Evolutionary conservation across 2,797 vertebrate species (phyloP).

Genomic region (Characodon lateralis): DNA sequence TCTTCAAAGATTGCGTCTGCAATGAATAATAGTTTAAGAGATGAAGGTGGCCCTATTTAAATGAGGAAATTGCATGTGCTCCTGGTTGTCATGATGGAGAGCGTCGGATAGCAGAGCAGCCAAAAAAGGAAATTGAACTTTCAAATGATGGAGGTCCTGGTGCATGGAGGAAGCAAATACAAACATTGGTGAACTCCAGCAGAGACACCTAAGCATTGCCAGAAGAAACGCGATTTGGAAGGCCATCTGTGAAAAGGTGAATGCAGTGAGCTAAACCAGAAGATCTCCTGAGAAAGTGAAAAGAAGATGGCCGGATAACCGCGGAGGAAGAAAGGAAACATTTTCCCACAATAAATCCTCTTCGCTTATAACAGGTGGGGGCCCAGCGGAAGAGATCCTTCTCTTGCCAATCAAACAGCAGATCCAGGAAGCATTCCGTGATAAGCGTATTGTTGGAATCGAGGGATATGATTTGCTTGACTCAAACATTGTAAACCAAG

Average conservation of each 20-base stretch:
- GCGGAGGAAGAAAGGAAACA: background rate
- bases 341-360: background rate
- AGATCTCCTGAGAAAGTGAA: background rate
- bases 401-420: background rate
- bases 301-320: background rate
- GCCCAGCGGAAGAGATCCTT: background rate
- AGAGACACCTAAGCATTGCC: background rate
- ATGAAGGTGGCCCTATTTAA: background rate
- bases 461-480: background rate
- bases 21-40: background rate
- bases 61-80: background rate
- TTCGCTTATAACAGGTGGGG: background rate
- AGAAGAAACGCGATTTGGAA: background rate
- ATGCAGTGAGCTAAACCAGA: background rate
- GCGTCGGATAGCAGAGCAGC: background rate
- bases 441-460: background rate
- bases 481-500: background rate
- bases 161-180: background rate
- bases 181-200: background rate
- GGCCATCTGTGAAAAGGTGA: conserved; percentile 2
- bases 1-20: background rate
- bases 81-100: background rate
- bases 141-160: background rate
- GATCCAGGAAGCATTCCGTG: background rate
- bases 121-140: background rate